Evolutionary conservation across 2,797 vertebrate genomes (phyloP).

Genomic region (Spondyliosoma cantharus): DNA sequence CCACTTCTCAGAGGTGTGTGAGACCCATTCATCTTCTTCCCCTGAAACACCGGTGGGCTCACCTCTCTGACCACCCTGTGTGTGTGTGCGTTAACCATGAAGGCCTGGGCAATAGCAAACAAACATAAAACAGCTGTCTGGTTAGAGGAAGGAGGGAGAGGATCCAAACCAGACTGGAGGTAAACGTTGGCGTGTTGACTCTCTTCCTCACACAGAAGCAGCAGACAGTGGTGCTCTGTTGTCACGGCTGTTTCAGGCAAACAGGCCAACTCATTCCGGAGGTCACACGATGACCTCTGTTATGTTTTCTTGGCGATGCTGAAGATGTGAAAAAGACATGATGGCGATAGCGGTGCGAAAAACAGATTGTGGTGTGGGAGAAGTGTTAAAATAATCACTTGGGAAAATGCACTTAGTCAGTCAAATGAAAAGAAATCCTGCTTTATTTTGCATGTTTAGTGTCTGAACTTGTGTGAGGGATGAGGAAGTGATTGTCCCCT

Average conservation of each 20-base stretch:
- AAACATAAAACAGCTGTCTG: slow-evolving; percentile 75
- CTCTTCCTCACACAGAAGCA: slow-evolving; percentile 55
- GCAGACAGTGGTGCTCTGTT: slow-evolving; percentile 74
- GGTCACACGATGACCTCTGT: slow-evolving; percentile 32
- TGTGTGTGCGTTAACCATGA: slow-evolving; percentile 71
- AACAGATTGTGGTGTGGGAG: neutral
- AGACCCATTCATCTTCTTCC: slow-evolving; percentile 68
- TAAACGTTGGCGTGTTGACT: slow-evolving; percentile 76
- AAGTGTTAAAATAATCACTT: neutral
- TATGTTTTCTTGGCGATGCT: slow-evolving; percentile 34
- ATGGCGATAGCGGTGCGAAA: slow-evolving; percentile 10
- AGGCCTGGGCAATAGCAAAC: slow-evolving; percentile 66
- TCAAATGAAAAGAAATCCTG: too few relatives aligned
- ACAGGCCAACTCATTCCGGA: slow-evolving; percentile 50
- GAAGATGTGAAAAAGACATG: slow-evolving; percentile 25
- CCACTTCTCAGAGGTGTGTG: slow-evolving; percentile 53
- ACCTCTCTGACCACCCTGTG: slow-evolving; percentile 32
- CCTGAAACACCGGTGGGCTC: slow-evolving; percentile 44
- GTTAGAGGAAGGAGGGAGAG: slow-evolving; percentile 57
- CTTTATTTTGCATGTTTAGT: neutral
- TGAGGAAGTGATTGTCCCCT: neutral
- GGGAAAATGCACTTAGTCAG: too few relatives aligned
- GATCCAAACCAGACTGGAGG: slow-evolving; percentile 71
- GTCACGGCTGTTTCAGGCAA: slow-evolving; percentile 51
- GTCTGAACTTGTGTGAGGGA: neutral